Conservation (phyloP, 2,888 invertebrate species). For the Platycheirus albimanus region DNA sequence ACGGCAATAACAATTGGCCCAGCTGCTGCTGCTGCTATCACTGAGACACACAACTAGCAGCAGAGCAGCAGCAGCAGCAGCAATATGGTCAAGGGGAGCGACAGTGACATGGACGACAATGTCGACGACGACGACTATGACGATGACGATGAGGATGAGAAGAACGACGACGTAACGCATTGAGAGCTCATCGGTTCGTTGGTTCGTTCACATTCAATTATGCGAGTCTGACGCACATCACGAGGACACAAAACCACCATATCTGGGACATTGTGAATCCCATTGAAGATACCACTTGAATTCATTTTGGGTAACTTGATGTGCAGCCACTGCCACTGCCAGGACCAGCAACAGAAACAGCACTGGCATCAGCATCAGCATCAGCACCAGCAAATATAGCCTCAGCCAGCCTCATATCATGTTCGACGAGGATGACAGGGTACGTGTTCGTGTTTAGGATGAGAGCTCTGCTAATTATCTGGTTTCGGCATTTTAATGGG, state of each 20-base stretch:
- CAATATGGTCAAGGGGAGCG: slow-evolving; percentile 4
- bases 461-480: slow-evolving; percentile 70
- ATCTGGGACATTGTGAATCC: slow-evolving; percentile 69
- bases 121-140: slow-evolving; percentile 37
- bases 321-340: slow-evolving; percentile 38
- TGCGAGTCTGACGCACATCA: slow-evolving; percentile 71
- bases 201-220: slow-evolving; percentile 71
- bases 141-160: slow-evolving; percentile 9
- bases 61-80: slow-evolving; percentile 19
- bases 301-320: slow-evolving; percentile 69
- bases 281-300: slow-evolving; percentile 72
- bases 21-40: slow-evolving; percentile 37
- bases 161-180: slow-evolving; percentile 58
- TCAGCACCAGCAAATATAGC: background rate
- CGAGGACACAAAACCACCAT: slow-evolving; percentile 68
- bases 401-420: slow-evolving; percentile 1
- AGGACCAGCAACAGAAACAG: slow-evolving; percentile 4
- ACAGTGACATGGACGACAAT: slow-evolving; percentile 8
- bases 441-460: slow-evolving; percentile 44
- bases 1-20: slow-evolving; percentile 69
- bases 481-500: slow-evolving; percentile 63
- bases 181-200: slow-evolving; percentile 68
- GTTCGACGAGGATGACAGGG: slow-evolving; percentile 40
- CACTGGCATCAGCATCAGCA: background rate
- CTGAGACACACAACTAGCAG: slow-evolving; percentile 48